phyloP scores from a whole-genome alignment of 2,113 vertebrate species.

The Lepisosteus oculatus region DNA sequence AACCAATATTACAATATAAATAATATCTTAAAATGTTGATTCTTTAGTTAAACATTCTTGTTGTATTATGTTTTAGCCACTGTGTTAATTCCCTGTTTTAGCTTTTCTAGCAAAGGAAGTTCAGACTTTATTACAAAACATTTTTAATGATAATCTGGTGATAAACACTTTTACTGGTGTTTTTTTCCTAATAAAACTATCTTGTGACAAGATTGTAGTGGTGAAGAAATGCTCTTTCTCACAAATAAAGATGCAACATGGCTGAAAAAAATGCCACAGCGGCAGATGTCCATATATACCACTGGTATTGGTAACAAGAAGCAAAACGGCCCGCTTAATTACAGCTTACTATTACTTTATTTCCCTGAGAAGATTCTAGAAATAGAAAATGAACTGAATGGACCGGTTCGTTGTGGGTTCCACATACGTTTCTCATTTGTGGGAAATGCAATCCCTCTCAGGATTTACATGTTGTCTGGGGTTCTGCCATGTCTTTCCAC shows the following conservation, averaged over 20 bases:
- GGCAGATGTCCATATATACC: background rate
- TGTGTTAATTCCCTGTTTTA: too few relatives aligned
- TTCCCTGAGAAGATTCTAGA: background rate
- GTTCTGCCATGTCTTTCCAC: background rate
- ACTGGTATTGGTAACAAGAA: conserved; percentile 5
- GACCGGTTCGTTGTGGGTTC: background rate
- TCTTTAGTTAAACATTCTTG: too few relatives aligned
- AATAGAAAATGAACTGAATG: conserved; percentile 5
- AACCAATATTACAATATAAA: background rate
- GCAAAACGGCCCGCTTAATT: background rate
- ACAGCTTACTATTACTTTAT: background rate
- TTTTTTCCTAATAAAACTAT: too few relatives aligned
- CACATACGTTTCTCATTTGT: conserved; percentile 11
- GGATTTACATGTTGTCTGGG: background rate
- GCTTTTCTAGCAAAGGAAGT: too few relatives aligned
- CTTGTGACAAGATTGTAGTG: too few relatives aligned
- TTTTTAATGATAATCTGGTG: too few relatives aligned
- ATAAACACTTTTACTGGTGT: too few relatives aligned
- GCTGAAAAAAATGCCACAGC: background rate
- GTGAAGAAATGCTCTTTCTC: too few relatives aligned
- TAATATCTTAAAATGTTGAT: too few relatives aligned
- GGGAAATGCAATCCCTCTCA: background rate
- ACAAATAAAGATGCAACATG: background rate
- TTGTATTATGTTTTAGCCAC: too few relatives aligned
- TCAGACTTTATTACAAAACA: too few relatives aligned